These are phyloP conservation scores for Pheucticus melanocephalus DNA, from an alignment of 2,113 vertebrate genomes.

Conservation along the genomic window DNA sequence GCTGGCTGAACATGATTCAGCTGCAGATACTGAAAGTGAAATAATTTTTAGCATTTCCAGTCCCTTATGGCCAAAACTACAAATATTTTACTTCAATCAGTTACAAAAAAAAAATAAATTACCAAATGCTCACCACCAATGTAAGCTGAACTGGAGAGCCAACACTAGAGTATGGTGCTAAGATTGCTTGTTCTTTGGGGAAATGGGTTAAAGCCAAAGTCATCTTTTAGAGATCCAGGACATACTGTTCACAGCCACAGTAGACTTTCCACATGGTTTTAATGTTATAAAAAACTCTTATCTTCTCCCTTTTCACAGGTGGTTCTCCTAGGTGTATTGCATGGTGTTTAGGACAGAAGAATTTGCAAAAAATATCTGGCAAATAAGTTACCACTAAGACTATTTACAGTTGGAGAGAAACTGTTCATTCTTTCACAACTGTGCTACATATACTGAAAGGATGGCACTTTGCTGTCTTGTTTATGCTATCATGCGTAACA, in stretches of 20 bases:
- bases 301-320: not conserved
- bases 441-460: not conserved
- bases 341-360: not conserved
- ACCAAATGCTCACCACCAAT: not conserved
- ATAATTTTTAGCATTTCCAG: not conserved
- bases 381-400: not conserved
- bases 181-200: not conserved
- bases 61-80: not conserved
- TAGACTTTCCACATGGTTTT: not conserved
- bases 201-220: not conserved
- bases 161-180: not conserved
- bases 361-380: not conserved
- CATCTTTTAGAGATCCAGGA: not conserved
- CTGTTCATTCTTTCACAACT: not conserved
- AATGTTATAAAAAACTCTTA: not conserved
- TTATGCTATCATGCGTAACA: not conserved
- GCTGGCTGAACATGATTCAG: not conserved
- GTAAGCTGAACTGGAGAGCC: not conserved
- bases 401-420: not conserved
- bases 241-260: not conserved
- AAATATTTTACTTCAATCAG: not conserved
- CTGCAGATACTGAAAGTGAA: not conserved
- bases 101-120: not conserved
- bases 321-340: not conserved
- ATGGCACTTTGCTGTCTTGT: not conserved